Base-by-base conservation (phyloP, 1,140 invertebrate species). In the Oryctes rhinoceros region DNA sequence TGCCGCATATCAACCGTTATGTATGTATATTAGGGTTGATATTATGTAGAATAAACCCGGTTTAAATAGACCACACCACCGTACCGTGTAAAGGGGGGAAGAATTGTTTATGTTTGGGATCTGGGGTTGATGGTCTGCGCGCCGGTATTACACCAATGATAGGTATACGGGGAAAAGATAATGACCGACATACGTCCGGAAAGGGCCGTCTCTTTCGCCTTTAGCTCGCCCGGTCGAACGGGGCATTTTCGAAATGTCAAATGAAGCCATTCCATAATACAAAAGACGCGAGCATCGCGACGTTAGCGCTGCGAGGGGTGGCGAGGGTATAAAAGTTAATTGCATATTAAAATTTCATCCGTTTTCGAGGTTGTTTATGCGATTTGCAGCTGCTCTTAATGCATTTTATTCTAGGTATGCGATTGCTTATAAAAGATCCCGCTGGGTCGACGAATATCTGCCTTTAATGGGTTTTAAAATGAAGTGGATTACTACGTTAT, bases 211-310 rank as follows among this genome's bases (percentile, higher is more conserved):
- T 18, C 10, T 35, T 37, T 37, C 65, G 20, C 53, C 53, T 62
- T 20, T 20, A 62, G 20, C 7, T 44, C 9, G 5, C 39, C 5
- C 15, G 53, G 49, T 53, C n/a, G 11, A 18, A 24, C 18, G 4
- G 35, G 65, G 24, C 35, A 71, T 71, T 37, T 71, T 71, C 65
- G 20, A 71, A 71, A 71, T 71, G 65, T 71, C 65, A 71, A 71
- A 71, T 35, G 65, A 37, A 71, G 65, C 65, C 65, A 71, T 71
- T 71, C 30, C 20, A 30, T 30, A 5, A 44, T 10, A 44, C 39
- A 44, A 44, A 44, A 44, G 35, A 71, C 18, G 20, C 65, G 35
- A 9, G 7, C 1, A 71, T 30, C 65, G 35, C 65, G n/a, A 53
- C 15, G 53, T 13, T 18, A 18, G 24, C 24, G 24, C 2, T 30